phyloP scores from a whole-genome alignment of 2,888 invertebrate species.

The Himalopsyche kuldschensis region DNA sequence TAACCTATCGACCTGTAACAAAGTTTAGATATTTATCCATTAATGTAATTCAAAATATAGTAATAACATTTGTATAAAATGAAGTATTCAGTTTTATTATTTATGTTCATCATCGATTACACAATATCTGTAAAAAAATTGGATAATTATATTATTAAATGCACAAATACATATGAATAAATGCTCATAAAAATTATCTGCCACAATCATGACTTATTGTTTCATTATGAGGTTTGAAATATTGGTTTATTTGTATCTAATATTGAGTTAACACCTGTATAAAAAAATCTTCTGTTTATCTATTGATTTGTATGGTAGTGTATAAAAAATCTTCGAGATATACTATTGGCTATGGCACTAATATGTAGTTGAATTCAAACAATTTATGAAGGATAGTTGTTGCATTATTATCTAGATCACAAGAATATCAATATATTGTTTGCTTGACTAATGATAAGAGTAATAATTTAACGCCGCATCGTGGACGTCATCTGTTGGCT shows the following conservation, averaged over 20 bases:
- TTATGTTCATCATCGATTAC: neutral
- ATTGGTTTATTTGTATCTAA: constrained; percentile 24
- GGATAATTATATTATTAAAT: constrained; percentile 4
- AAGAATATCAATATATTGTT: neutral
- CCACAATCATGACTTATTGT: constrained; percentile 37
- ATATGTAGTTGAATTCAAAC: constrained; percentile 17
- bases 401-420: neutral
- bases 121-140: neutral
- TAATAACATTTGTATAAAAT: constrained; percentile 36
- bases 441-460: neutral
- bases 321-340: constrained; percentile 35
- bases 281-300: constrained; percentile 38
- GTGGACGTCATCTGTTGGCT: neutral
- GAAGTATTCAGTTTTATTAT: constrained; percentile 27
- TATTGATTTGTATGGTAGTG: constrained; percentile 35
- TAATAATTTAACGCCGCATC: neutral
- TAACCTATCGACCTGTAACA: constrained; percentile 25
- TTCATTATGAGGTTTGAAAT: constrained; percentile 39
- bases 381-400: neutral
- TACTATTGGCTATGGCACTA: constrained; percentile 39
- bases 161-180: constrained; percentile 25
- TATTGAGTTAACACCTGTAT: constrained; percentile 37
- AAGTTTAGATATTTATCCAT: constrained; percentile 6
- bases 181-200: constrained; percentile 30
- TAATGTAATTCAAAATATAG: constrained; percentile 8